Conservation (phyloP, 2,888 invertebrate genomes). For the Hirtodrosophila duncani region DNA sequence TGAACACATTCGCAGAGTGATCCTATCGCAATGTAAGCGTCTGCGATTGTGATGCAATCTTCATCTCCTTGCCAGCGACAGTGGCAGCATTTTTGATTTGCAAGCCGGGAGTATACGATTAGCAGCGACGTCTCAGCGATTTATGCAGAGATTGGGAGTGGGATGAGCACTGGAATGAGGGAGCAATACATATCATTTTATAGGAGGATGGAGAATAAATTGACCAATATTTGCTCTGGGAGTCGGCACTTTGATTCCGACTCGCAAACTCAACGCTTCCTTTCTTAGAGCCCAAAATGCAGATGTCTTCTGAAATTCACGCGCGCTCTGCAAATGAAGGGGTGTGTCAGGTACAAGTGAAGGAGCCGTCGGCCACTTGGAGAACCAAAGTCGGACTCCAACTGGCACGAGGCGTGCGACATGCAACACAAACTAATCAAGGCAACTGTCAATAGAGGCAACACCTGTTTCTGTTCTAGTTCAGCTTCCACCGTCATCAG, state of each 20-base stretch:
- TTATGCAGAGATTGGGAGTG: slow-evolving; percentile 36
- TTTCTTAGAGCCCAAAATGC: slow-evolving; percentile 37
- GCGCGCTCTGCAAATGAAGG: slow-evolving; percentile 24
- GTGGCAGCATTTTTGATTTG: slow-evolving; percentile 38
- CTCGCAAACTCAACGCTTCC: slow-evolving; percentile 39
- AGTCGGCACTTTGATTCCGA: slow-evolving; percentile 42
- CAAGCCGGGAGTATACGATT: slow-evolving; percentile 46
- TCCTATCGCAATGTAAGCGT: slow-evolving; percentile 26
- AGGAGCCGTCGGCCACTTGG: slow-evolving; percentile 4
- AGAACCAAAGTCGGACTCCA: slow-evolving; percentile 1
- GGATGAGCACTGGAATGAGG: too few species aligned
- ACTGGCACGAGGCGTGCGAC: slow-evolving; percentile 39
- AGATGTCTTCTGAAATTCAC: slow-evolving; percentile 48
- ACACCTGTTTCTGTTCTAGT: slow-evolving; percentile 47
- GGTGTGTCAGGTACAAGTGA: slow-evolving; percentile 39
- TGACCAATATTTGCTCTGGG: slow-evolving; percentile 56
- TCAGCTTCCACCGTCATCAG: slow-evolving; percentile 15
- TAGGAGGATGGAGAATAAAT: slow-evolving; percentile 11
- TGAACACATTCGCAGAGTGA: slow-evolving; percentile 38
- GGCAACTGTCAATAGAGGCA: slow-evolving; percentile 58
- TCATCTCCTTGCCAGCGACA: slow-evolving; percentile 32
- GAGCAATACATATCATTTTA: too few species aligned
- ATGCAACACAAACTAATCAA: slow-evolving; percentile 60
- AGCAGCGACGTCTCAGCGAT: slow-evolving; percentile 40
- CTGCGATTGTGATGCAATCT: slow-evolving; percentile 50